Conservation (phyloP, 2,888 invertebrate species). For the Carpatolechia fugitivella region DNA sequence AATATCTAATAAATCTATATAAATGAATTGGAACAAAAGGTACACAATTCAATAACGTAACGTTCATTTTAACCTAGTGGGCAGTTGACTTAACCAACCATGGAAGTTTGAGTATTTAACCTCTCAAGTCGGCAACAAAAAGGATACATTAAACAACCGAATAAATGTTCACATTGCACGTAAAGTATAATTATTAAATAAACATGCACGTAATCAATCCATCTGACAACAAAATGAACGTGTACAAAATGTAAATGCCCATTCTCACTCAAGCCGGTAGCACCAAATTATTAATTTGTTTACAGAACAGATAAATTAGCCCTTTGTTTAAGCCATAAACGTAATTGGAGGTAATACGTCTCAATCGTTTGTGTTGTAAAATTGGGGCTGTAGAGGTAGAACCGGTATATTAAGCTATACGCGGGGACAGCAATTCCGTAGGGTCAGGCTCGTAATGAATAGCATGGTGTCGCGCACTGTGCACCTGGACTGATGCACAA, state of each 20-base stretch:
- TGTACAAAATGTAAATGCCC: conserved; percentile 42
- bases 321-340: conserved; percentile 58
- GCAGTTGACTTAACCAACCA: too few species aligned
- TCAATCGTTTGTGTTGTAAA: conserved; percentile 50
- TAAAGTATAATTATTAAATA: conserved; percentile 8
- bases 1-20: too few species aligned
- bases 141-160: neutral
- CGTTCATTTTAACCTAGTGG: too few species aligned
- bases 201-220: neutral
- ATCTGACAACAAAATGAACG: conserved; percentile 34
- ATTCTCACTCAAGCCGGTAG: conserved; percentile 40
- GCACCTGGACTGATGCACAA: neutral
- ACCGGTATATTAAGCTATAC: conserved; percentile 37
- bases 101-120: too few species aligned
- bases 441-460: conserved; percentile 19
- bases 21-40: too few species aligned
- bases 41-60: too few species aligned
- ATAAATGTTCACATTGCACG: neutral
- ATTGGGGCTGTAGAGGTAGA: conserved; percentile 40
- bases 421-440: conserved; percentile 36
- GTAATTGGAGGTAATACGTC: conserved; percentile 64
- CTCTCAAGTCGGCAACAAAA: too few species aligned
- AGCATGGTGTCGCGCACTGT: neutral
- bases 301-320: conserved; percentile 50
- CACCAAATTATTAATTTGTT: conserved; percentile 56